These are phyloP conservation scores for Paraplagusia blochii DNA, from an alignment of 2,113 vertebrate species.

Conservation along the genomic window DNA sequence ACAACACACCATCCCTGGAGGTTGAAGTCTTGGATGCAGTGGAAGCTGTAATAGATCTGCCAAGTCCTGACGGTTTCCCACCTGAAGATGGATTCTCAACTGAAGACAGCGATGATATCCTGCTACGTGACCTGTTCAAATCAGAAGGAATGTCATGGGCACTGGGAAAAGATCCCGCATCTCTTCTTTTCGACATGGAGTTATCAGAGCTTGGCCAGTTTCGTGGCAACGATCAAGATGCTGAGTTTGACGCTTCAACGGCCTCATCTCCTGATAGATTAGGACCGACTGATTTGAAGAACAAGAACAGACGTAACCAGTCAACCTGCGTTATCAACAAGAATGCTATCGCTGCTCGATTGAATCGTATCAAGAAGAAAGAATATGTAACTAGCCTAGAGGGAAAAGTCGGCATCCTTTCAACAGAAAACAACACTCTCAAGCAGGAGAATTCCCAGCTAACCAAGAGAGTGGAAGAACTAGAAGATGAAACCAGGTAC, in stretches of 20 bases:
- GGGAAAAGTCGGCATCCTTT: constrained; percentile 80
- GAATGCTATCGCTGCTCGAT: constrained; percentile 86
- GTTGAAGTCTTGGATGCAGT: constrained; percentile 31
- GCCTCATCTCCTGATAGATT: constrained; percentile 45
- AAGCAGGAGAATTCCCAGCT: constrained; percentile 85
- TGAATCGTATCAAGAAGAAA: constrained; percentile 93
- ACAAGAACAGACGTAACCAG: constrained; percentile 42
- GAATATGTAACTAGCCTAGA: constrained; percentile 88
- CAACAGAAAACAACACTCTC: constrained; percentile 83
- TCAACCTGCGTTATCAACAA: constrained; percentile 66
- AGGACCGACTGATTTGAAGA: constrained; percentile 7
- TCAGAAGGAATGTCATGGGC: constrained; percentile 67
- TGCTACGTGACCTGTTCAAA: constrained; percentile 67
- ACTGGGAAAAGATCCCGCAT: constrained; percentile 43
- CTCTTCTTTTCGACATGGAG: constrained; percentile 49
- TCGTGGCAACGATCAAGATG: constrained; percentile 29
- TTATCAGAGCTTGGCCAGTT: constrained; percentile 25
- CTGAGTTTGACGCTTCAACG: constrained; percentile 13
- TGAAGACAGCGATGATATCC: constrained; percentile 55
- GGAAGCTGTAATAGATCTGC: constrained; percentile 28
- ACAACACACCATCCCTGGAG: constrained; percentile 29
- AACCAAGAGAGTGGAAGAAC: constrained; percentile 84
- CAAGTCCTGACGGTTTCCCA: constrained; percentile 8
- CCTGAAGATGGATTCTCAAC: constrained; percentile 29
- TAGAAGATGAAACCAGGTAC: constrained; percentile 94